Evolutionary conservation across 2,797 vertebrate genomes (phyloP), one percentile per base, ranked within the genome.

Genomic region (Ambastaia sidthimunki): DNA sequence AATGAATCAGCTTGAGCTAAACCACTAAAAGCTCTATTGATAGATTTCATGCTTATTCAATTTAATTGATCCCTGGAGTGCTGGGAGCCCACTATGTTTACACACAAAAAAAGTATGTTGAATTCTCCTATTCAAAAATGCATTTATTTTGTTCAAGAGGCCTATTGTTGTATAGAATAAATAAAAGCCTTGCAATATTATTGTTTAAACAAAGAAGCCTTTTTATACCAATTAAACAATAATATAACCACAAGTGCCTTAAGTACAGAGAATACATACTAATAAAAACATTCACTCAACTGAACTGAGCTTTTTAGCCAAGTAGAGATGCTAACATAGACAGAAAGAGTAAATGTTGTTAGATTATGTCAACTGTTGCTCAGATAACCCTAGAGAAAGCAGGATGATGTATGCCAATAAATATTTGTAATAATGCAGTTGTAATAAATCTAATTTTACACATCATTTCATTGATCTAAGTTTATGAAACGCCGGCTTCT

Each of bases 11-110:
- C 15, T 25, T 31, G 5, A 57, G 60, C 60, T 66, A 48, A 75
- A 34, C 19, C 25, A 76, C 48, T 67, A 13, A 76, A 16, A 41
- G n/a, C 25, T 13, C 7, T 50, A 50, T 37, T 48, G 62, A 76
- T 37, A 71, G 60, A 63, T 63, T 63, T 63, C 28, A 63, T 18
- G 4, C 13, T 23, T 41, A 44, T 59, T 60, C 21, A 25, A 18
- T 23, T 73, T 2, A 60, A 47, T 4, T 13, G 57, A 74, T 48
- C 23, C 21, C 34, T 12, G 15, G 60, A 31, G 60, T 34, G 71
- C 21, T 47, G 54, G 34, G 18, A 71, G 70, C 31, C 55, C 28
- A 23, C 34, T 19, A 21, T 31, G 60, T 63, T 31, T 18, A 23
- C 28, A 57, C 11, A 19, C 28, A 10, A 57, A 15, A 21, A 41